Evolutionary conservation across 2,888 invertebrate genomes (phyloP), one percentile per base, ranked within the genome.

Genomic region (Tuta absoluta): DNA sequence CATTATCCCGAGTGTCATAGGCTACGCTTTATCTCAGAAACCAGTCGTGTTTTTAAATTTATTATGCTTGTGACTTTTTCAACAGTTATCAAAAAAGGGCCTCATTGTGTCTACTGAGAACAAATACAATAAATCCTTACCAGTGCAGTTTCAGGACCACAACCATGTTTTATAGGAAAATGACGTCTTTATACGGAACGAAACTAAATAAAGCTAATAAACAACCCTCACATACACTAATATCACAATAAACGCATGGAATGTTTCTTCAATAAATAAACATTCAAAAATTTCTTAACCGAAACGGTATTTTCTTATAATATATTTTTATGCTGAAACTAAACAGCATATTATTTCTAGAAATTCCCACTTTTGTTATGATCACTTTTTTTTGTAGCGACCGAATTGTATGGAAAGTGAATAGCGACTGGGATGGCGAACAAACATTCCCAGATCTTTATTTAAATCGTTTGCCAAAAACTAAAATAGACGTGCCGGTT

Each of bases 291-390:
- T 75, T 74, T 79, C 63, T 56, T 33, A 69, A 68, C 63, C 79
- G 76, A 76, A 76, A 74, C 12, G 86, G 85, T 66, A 84, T 75
- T 73, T 86, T 87, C 73, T 73, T 81, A 65, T 75, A 84, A 71
- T 81, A 80, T 61, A 82, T 75, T 66, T 69, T 72, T 67, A 80
- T 80, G 86, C 87, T 84, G 87, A 85, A 84, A 78, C 71, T 78
- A 83, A 84, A 89, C 85, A 87, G 88, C 86, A 88, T 87, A 86
- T 75, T 86, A 85, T 73, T 62, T 72, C 74, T 71, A 61, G 64
- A 67, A 67, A 19, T 53, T 62, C 62, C 66, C 12, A 17, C 37
- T 67, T 41, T 69, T 58, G 67, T 69, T 67, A 67, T 75, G 21
- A 5, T 71, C 67, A 71, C 70, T 67, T 70, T 69, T 69, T 69